Conservation (phyloP, 2,113 vertebrate species). For the Anhinga anhinga region DNA sequence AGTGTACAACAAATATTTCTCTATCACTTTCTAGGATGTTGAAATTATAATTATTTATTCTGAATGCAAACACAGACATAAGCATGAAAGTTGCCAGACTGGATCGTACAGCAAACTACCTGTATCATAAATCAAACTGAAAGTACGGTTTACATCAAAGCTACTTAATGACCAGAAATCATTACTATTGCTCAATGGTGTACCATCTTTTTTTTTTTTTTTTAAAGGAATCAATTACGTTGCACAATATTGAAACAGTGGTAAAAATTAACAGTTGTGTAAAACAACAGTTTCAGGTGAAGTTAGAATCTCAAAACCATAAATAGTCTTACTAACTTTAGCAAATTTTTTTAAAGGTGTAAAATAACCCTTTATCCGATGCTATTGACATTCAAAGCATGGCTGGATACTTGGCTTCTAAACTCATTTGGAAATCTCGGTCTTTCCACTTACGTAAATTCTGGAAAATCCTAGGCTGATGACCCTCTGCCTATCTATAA, state of each 20-base stretch:
- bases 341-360: background rate
- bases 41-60: background rate
- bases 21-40: background rate
- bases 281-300: background rate
- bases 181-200: conserved; percentile 15
- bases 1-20: background rate
- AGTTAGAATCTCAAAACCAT: background rate
- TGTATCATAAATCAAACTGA: background rate
- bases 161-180: background rate
- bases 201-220: background rate
- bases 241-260: conserved; percentile 50
- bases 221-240: background rate
- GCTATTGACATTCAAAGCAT: background rate
- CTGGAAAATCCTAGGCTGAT: background rate
- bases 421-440: background rate
- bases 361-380: background rate
- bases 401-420: background rate
- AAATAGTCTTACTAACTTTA: background rate
- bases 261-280: conserved; percentile 47
- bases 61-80: background rate
- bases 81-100: background rate
- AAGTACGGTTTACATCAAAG: background rate
- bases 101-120: background rate
- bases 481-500: background rate
- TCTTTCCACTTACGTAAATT: background rate